phyloP scores from a whole-genome alignment of 2,797 vertebrate genomes.

The Hybognathus amarus region DNA sequence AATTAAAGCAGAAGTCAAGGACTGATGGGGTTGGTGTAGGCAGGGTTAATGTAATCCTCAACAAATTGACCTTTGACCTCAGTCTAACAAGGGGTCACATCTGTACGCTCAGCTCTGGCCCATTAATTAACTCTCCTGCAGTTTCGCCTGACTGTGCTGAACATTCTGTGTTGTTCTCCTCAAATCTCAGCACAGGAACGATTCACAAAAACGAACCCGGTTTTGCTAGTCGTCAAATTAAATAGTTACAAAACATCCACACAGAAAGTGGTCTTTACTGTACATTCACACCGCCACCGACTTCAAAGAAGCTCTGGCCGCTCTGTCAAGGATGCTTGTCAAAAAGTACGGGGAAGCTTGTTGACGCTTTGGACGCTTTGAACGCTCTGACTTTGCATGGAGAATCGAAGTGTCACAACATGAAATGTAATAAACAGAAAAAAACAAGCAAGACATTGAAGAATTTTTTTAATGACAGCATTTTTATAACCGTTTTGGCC shows the following conservation, averaged over 20 bases:
- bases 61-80: constrained; percentile 58
- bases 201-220: not conserved
- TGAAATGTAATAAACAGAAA: too few relatives aligned
- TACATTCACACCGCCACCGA: too few relatives aligned
- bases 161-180: constrained; percentile 1
- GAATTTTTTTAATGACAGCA: too few relatives aligned
- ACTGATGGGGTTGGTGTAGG: constrained; percentile 26
- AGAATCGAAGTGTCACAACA: too few relatives aligned
- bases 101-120: constrained; percentile 39
- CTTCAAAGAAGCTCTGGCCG: too few relatives aligned
- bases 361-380: too few relatives aligned
- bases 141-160: not conserved
- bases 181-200: not conserved
- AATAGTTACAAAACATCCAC: not conserved
- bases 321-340: too few relatives aligned
- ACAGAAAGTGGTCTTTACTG: constrained; percentile 22
- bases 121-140: constrained; percentile 36
- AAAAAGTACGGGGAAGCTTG: too few relatives aligned
- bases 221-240: not conserved
- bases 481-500: too few relatives aligned
- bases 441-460: too few relatives aligned
- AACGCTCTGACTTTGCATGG: too few relatives aligned
- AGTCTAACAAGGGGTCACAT: constrained; percentile 51
- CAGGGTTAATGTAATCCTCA: constrained; percentile 61
- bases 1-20: constrained; percentile 42